These are phyloP conservation scores for Xestia sexstrigata DNA, from an alignment of 2,888 invertebrate species.

Conservation along the genomic window DNA sequence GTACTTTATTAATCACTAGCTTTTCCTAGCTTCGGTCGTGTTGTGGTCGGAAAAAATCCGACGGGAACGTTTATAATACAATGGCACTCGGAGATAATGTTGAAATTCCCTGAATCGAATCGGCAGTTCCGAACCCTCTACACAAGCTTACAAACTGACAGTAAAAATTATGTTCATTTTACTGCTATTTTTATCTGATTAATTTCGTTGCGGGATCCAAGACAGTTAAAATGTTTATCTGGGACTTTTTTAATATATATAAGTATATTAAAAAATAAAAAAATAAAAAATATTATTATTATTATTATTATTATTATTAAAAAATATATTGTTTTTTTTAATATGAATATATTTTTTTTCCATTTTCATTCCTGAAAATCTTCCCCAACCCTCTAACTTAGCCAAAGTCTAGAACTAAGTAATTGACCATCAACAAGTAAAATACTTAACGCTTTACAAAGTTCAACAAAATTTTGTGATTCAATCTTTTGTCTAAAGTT, in stretches of 20 bases:
- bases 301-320: too few relatives aligned
- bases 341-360: too few relatives aligned
- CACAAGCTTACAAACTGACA: too few relatives aligned
- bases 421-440: background rate
- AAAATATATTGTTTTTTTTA: too few relatives aligned
- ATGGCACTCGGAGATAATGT: background rate
- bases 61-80: background rate
- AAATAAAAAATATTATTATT: too few relatives aligned
- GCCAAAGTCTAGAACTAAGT: background rate
- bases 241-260: too few relatives aligned
- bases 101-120: background rate
- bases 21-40: background rate
- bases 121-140: background rate
- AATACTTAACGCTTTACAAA: background rate
- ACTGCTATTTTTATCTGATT: too few relatives aligned
- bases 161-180: too few relatives aligned
- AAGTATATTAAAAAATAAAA: too few relatives aligned
- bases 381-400: background rate
- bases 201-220: too few relatives aligned
- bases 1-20: background rate
- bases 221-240: too few relatives aligned
- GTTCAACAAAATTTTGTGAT: background rate
- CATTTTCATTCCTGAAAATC: background rate
- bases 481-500: conserved; percentile 10
- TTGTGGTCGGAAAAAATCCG: background rate